phyloP scores from a whole-genome alignment of 2,797 vertebrate genomes.

The Lagorchestes hirsutus region DNA sequence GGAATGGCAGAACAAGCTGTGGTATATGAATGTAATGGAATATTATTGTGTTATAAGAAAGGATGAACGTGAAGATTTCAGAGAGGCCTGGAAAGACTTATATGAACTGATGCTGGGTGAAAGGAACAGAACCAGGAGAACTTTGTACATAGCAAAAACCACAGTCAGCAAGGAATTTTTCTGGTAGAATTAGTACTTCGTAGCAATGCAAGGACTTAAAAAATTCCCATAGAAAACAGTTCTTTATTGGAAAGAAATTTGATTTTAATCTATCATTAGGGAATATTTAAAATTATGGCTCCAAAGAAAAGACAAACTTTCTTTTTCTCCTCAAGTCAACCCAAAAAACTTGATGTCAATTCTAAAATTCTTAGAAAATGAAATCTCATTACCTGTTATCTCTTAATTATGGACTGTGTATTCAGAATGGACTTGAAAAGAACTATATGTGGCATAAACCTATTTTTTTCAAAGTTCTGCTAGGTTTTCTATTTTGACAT shows the following conservation, averaged over 20 bases:
- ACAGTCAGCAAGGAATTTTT: no score
- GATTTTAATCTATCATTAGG: constrained; percentile 60
- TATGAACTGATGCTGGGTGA: no score
- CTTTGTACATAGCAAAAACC: no score
- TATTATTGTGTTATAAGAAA: no score
- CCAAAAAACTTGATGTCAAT: background rate
- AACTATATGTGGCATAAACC: background rate
- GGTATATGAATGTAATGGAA: no score
- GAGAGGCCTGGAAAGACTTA: no score
- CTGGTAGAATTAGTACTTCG: no score
- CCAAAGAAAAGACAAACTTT: constrained; percentile 60
- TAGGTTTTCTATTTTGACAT: constrained; percentile 51
- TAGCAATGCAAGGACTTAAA: no score
- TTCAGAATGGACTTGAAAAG: background rate
- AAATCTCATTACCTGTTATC: background rate
- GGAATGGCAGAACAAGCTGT: no score
- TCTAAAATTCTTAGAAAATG: constrained; percentile 20
- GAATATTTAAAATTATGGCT: constrained; percentile 50
- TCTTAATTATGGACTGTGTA: constrained; percentile 43
- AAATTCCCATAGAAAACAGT: constrained; percentile 11
- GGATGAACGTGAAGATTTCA: no score
- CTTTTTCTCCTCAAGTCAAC: constrained; percentile 44
- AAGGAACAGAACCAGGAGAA: no score
- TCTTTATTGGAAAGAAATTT: constrained; percentile 54
- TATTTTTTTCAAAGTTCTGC: constrained; percentile 14